Evolutionary conservation across 2,888 invertebrate species (phyloP), one percentile per base, ranked within the genome.

Genomic region (Loripinus fragilis): DNA sequence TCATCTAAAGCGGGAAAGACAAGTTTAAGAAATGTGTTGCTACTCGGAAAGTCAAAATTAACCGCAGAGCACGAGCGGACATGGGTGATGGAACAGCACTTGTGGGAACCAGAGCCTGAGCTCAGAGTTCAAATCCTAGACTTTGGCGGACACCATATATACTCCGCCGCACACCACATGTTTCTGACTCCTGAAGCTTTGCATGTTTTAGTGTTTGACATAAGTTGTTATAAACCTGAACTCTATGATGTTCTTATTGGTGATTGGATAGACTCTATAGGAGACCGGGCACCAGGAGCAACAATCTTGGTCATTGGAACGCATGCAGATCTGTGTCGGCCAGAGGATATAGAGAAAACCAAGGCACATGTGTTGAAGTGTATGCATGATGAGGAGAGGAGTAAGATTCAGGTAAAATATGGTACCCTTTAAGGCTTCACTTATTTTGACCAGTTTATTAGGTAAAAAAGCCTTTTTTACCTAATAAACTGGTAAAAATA

Each of bases 161-260:
- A 91, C 78, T 90, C 90, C n/a, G 91, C 90, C n/a, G 91, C 91
- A 8, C 90, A 91, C 66, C 90, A 91, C 80, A 88, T 91, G 88
- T 91, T 90, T 66, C 83, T 91, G 23, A 90, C 91, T 0, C 88
- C 90, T 2, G 90, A 91, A 70, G 91, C 91, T 50, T 78, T 90
- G n/a, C 90, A 90, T 68, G 80, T 91, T 10, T 72, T 91, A 17
- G 91, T 91, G 23, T 90, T 90, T 85, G 91, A 91, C 69, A 75
- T 90, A 28, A 86, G 76, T 33, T 84, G 84, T 55, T 90, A 89
- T 74, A 66, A 65, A 8, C 75, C 84, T 8, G 86, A 89, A 23
- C 65, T 74, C 28, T 91, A 86, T 80, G 88, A 90, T 52, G 71
- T 73, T 20, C 67, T 88, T 66, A 84, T 91, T 33, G 90, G 91